Percentiles rank a stretch among this genome's conserved stretches.
Conservation (phyloP, 2,797 vertebrate species). For the Falco biarmicus region DNA sequence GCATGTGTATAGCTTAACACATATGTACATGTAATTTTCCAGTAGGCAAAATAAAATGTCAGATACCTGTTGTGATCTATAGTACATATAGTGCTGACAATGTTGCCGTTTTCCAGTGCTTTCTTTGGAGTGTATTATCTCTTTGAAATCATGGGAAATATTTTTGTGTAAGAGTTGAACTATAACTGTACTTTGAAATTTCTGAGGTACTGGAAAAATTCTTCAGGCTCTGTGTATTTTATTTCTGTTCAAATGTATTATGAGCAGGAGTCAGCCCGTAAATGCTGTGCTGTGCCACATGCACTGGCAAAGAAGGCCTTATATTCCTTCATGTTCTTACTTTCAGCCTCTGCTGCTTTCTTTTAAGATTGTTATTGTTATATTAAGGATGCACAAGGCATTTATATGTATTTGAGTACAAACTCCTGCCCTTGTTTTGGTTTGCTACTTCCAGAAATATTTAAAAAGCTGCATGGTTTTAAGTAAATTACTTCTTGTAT, state of each 20-base stretch:
- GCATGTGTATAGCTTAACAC: fast-evolving
- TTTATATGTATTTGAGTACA: background rate
- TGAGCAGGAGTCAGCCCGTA: background rate
- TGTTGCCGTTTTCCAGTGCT: background rate
- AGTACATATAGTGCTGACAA: fast-evolving
- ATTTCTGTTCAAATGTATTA: background rate
- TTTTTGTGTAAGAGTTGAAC: background rate
- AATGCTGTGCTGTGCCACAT: background rate
- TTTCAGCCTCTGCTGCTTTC: background rate
- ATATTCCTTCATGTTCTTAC: background rate
- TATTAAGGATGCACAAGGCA: background rate
- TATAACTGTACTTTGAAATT: background rate
- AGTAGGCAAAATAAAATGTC: background rate
- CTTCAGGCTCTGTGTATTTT: background rate
- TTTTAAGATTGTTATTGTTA: background rate
- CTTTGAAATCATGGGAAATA: background rate
- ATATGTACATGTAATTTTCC: background rate
- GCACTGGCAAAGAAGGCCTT: background rate
- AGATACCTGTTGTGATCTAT: background rate
- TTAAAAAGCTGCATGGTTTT: background rate
- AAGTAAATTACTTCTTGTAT: background rate
- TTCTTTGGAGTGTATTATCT: background rate
- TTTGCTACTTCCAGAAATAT: background rate
- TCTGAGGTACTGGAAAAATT: background rate
- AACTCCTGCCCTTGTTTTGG: background rate